Conservation (phyloP, 2,888 invertebrate genomes). For the Apamea sordens region DNA sequence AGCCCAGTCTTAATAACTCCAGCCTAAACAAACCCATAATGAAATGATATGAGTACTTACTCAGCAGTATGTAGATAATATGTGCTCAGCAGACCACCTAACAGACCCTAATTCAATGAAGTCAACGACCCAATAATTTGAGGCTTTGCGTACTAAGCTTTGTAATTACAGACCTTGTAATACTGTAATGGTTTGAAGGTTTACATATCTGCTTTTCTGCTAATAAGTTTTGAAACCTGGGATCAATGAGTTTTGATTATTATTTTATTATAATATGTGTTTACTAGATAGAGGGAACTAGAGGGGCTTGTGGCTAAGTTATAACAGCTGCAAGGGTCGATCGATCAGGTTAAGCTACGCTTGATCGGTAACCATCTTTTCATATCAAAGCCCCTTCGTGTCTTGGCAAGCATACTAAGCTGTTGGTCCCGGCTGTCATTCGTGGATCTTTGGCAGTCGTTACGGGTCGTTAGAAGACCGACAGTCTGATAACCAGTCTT, state of each 20-base stretch:
- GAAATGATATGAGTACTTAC: slow-evolving; percentile 18
- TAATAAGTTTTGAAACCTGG: not conserved
- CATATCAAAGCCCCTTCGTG: not conserved
- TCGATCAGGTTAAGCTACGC: not conserved
- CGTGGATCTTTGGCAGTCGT: not conserved
- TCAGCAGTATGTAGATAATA: slow-evolving; percentile 11
- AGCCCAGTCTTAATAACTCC: not conserved
- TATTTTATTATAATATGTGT: not conserved
- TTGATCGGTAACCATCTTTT: not conserved
- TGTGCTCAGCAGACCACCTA: slow-evolving; percentile 10
- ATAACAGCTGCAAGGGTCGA: not conserved
- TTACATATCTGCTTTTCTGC: slow-evolving; percentile 2
- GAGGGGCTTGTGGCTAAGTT: not conserved
- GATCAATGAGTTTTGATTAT: not conserved
- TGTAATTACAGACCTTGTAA: slow-evolving; percentile 26
- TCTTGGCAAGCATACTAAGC: not conserved
- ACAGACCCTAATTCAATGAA: slow-evolving; percentile 22
- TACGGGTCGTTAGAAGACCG: not conserved
- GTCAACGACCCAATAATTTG: slow-evolving; percentile 37
- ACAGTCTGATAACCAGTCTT: not conserved
- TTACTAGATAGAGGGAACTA: no score
- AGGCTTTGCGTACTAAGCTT: slow-evolving; percentile 13
- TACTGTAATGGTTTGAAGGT: not conserved
- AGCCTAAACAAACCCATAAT: slow-evolving; percentile 19
- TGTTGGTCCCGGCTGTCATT: not conserved